Evolutionary conservation across 1,140 invertebrate genomes (phyloP), one percentile per base, ranked within the genome.

Genomic region (Pseudomyrmex concolor): DNA sequence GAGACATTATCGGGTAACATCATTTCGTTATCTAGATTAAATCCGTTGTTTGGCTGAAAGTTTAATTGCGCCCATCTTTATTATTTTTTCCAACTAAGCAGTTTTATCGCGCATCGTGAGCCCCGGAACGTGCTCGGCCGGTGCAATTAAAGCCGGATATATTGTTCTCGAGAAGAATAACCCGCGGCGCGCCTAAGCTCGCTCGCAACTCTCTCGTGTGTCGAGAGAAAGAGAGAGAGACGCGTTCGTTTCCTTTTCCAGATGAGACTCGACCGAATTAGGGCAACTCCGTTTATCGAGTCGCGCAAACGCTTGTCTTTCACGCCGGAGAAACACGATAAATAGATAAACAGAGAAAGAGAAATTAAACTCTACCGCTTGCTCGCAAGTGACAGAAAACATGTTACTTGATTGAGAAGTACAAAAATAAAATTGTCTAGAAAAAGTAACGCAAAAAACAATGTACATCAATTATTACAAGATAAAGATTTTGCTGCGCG

Each of bases 111-210:
- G 45, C 66, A 62, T 22, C 72, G 85, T 55, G 74, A 76, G 48
- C 66, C 34, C 43, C 22, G 54, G 9, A 19, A 64, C 45, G 51
- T 57, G 17, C 13, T n/a, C 10, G 17, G 77, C 77, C 72, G 84
- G 43, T 59, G 85, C 86, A 87, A 87, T 87, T 87, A 87, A 86
- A 86, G 81, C 62, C 67, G 66, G 85, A 72, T 73, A 87, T 86
- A 86, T 86, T 86, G 85, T 87, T 87, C 81, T 15, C 43, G 71
- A 55, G 86, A 84, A 84, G 86, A 86, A 80, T 86, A 84, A 87
- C 57, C 68, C 67, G 84, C 81, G 67, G 60, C 67, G 51, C 51
- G 63, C 50, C 68, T 78, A 64, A 62, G 66, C 74, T n/a, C 55
- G 22, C 25, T 68, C 64, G 51, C 55, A 60, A 76, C 19, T 59